Base-by-base conservation (phyloP, 1,140 invertebrate genomes). In the Onthophagus taurus region DNA sequence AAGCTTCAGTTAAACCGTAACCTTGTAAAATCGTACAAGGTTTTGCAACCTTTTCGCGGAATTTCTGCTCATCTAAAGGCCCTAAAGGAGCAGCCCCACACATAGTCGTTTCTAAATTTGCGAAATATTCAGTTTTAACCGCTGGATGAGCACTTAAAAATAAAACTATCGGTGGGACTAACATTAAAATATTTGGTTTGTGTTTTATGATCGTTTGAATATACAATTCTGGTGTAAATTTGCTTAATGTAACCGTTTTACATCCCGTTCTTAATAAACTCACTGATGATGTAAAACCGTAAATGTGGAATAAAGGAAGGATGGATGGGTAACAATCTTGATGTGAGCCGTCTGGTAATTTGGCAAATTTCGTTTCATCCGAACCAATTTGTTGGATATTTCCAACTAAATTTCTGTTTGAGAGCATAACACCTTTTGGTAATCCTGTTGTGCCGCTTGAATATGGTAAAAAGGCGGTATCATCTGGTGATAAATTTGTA, bases 391-490 rank as follows among this genome's bases (percentile, higher is more conserved):
- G 65, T 11, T 33, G 14, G 6, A 66, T n/a, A 51, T 78, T 80
- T 2, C 69, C 60, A 19, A 71, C 55, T 35, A 78, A 58, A 59
- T 77, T 79, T 29, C 56, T 67, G 58, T 91, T 80, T 0, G 81
- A 81, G 1, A 89, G 57, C 66, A 88, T 77, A 0, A 91, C 88
- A 18, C 84, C 88, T 72, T 93, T 93, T 7, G 89, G 88, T 31
- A 83, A 57, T 9, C 90, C 88, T 18, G 87, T 92, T 2, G 89
- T 92, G 13, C 89, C 89, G 60, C 86, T 90, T 0, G 87, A 82
- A 62, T 73, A 81, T 16, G 72, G 72, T 37, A 81, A 49, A 31
- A 79, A 52, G 11, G 69, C 61, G 4, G 71, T 59, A 52, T 77
- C 73, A 12, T 71, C 55, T 16, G 52, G 20, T 29, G 51, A 55